Percentiles rank a stretch among this genome's conserved stretches.
Conservation (phyloP, 2,113 vertebrate genomes). For the Nyctibius bracteatus region DNA sequence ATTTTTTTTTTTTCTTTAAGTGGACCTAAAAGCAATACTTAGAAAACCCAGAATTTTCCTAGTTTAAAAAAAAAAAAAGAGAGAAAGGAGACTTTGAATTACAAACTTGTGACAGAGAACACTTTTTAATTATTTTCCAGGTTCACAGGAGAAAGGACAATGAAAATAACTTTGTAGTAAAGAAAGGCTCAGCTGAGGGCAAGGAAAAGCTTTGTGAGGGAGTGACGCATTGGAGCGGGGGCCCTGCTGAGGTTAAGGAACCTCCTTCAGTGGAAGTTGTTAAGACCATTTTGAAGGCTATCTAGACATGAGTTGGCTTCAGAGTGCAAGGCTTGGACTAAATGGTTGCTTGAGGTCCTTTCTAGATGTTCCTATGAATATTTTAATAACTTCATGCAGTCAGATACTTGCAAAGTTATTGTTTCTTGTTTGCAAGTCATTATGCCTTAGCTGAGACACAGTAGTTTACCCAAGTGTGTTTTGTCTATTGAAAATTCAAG, state of each 20-base stretch:
- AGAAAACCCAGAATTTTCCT: not conserved
- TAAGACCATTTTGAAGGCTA: not conserved
- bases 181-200: not conserved
- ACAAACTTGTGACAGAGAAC: not conserved
- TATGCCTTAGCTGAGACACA: not conserved
- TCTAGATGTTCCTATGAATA: not conserved
- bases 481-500: not conserved
- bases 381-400: not conserved
- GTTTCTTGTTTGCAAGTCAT: not conserved
- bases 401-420: not conserved
- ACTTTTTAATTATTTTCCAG: not conserved
- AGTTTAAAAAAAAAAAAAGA: not conserved
- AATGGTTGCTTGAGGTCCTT: not conserved
- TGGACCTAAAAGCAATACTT: not conserved
- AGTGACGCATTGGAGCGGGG: accelerated
- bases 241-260: not conserved
- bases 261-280: not conserved
- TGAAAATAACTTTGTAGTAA: not conserved
- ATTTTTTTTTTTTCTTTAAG: accelerated
- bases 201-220: not conserved
- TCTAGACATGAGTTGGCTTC: not conserved
- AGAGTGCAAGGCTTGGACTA: not conserved
- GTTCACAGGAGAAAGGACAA: not conserved
- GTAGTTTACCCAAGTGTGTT: not conserved
- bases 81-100: not conserved